These are phyloP conservation scores for Steatocranus sp. DNA, from an alignment of 2,797 vertebrate species.

Conservation along the genomic window DNA sequence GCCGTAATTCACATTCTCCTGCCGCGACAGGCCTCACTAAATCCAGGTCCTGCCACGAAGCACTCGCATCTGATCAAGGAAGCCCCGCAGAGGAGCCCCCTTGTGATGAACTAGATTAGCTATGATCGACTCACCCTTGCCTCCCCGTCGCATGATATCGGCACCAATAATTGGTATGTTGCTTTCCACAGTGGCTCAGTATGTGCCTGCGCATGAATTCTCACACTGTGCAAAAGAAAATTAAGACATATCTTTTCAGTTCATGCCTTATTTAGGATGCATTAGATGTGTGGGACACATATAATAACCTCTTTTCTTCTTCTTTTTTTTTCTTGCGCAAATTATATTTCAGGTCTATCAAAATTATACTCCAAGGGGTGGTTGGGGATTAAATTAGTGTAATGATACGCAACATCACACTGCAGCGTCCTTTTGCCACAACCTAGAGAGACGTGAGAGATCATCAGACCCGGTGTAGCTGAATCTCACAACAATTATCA, in stretches of 20 bases:
- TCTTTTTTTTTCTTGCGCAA: background rate
- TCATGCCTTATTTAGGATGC: background rate
- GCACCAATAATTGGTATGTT: constrained; percentile 17
- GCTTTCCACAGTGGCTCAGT: background rate
- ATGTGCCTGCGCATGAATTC: constrained; percentile 12
- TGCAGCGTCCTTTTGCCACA: constrained; percentile 6
- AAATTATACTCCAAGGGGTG: constrained; percentile 16
- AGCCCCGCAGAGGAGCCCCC: constrained; percentile 17
- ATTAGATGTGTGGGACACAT: constrained; percentile 7
- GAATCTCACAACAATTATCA: constrained; percentile 26
- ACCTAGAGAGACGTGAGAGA: background rate
- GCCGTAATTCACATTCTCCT: constrained; percentile 65
- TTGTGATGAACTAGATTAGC: constrained; percentile 45
- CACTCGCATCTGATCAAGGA: constrained; percentile 44
- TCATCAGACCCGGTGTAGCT: background rate
- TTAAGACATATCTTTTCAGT: background rate
- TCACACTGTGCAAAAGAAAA: background rate
- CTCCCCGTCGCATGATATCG: background rate
- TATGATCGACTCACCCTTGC: constrained; percentile 23
- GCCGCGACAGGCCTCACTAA: constrained; percentile 63
- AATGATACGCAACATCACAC: constrained; percentile 27
- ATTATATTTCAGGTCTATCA: constrained; percentile 1
- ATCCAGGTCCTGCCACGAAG: constrained; percentile 55
- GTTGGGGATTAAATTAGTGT: constrained; percentile 22
- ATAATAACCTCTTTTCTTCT: background rate